Evolutionary conservation across 2,797 vertebrate genomes (phyloP), one percentile per base, ranked within the genome.

Genomic region (Dallia pectoralis): DNA sequence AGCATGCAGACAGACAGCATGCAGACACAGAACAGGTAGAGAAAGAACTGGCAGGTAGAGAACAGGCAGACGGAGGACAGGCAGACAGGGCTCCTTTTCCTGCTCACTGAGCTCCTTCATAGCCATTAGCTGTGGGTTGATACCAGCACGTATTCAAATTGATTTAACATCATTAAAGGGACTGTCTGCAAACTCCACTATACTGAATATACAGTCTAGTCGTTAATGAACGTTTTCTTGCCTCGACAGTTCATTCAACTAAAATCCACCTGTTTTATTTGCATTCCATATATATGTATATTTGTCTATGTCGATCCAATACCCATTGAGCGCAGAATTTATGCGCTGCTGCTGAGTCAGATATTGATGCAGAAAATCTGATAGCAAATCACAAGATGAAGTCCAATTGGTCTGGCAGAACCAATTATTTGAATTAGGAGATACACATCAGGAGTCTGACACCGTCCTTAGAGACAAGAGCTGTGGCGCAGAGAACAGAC

Each of bases 101-200:
- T 76, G 85, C 85, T 88, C 85, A 82, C 73, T 74, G 83, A 77
- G 66, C 85, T 90, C 86, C 85, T 93, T 89, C 86, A 90, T 89
- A 92, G 90, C 88, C 89, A 91, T 92, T 92, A 93, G 86, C 78
- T 78, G 80, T 79, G 82, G 80, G 85, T 89, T 90, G 90, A 91
- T 91, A 92, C 88, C 64, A 61, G 76, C 69, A 85, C 87, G 92
- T 91, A 92, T 89, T 91, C 88, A 87, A 87, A 93, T 92, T 91
- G 92, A 93, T 94, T 90, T 86, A 83, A 78, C 82, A 76, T 86
- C 82, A 33, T 86, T 87, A 80, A 62, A 89, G 84, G 89, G 90
- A 84, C 78, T 72, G 81, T 79, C 86, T 66, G 62, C 29, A 73
- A 47, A 84, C 84, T 85, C 75, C 76, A 83, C 85, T 77, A 79